Evolutionary conservation across 2,113 vertebrate genomes (phyloP), one percentile per base, ranked within the genome.

Genomic region (Monopterus albus): DNA sequence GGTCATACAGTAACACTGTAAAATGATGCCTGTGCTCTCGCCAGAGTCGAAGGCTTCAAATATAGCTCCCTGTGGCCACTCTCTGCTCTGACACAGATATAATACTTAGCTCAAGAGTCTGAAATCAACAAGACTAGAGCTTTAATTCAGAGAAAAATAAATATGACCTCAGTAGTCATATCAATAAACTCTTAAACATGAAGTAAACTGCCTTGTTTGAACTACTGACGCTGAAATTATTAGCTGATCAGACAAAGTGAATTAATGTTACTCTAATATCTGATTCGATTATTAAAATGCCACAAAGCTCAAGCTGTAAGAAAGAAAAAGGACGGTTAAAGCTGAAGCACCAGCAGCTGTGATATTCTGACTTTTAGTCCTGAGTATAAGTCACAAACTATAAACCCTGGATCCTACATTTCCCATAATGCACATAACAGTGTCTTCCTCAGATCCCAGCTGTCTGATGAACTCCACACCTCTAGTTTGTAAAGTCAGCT

Each of bases 21-120:
- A 89, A 88, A 80, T 7, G 87, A 90, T 81, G 82, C 89, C 83
- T 59, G 42, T 17, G 69, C 51, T 18, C 40, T 14, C 13, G 29
- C 50, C 40, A 40, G 73, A 61, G 72, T 28, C 26, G 1, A 39
- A 52, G 7, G 28, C 59, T 79, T 85, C 86, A 88, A 88, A 91
- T 90, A 89, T 87, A 90, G 88, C 86, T 66, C 51, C 61, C 28
- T 18, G 4, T 4, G n/a, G 49, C 21, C 43, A 17, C 50, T 15
- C n/a, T 33, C 23, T 0, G 58, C 72, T 62, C 72, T 66, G 72
- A 77, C 78, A 81, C 72, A 72, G 75, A 73, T 70, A 66, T 77
- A 67, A 15, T 20, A 20, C 61, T 66, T 15, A 60, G 46, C 26
- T 0, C 15, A 35, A 31, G 20, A 2, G 26, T 10, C 18, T 25